Evolutionary conservation across 2,888 invertebrate species (phyloP), one percentile per base, ranked within the genome.

Genomic region (Pomacea canaliculata): DNA sequence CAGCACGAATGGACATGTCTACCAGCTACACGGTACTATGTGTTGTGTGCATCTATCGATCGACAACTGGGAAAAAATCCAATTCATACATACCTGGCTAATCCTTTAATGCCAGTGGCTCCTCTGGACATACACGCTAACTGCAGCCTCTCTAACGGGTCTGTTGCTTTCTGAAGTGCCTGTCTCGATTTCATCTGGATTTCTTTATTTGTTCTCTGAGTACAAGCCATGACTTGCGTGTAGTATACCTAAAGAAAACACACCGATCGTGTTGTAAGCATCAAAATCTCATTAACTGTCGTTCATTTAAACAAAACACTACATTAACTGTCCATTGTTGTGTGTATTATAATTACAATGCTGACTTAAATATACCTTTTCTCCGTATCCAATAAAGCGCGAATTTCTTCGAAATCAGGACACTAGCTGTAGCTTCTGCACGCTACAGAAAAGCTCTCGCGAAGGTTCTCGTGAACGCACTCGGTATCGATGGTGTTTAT

Each of bases 111-210:
- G 74, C 97, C 97, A 49, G 93, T 94, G 51, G 96, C 95, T 37
- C 98, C 98, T 79, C 97, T 93, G 1, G 95, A 93, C 73, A 97
- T 92, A 90, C 97, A 97, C 81, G 95, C 92, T 82, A 96, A 92
- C 71, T 97, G 93, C 82, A 98, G 91, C 89, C 94, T 94, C 91
- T 97, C 95, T 77, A 97, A 91, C 0, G 96, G 94, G 90, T 97
- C 96, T 78, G 93, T 94, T 37, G 95, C 92, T 72, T 92, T 91
- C 78, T 93, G 91, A 73, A 95, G 91, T 77, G 89, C 83, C 76
- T 90, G 84, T 76, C 88, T 83, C 12, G 89, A 88, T 91, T 94
- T 94, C 90, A 94, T 93, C 88, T 95, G 94, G 92, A 97, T 93
- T 90, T 95, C 95, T 75, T 93, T 93, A 89, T 97, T 96, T 89